A percentile compares a stretch with the other conserved stretches of the same genome.
Evolutionary conservation across 1,140 invertebrate genomes (phyloP).

Genomic region (Zaprionus davidi): DNA sequence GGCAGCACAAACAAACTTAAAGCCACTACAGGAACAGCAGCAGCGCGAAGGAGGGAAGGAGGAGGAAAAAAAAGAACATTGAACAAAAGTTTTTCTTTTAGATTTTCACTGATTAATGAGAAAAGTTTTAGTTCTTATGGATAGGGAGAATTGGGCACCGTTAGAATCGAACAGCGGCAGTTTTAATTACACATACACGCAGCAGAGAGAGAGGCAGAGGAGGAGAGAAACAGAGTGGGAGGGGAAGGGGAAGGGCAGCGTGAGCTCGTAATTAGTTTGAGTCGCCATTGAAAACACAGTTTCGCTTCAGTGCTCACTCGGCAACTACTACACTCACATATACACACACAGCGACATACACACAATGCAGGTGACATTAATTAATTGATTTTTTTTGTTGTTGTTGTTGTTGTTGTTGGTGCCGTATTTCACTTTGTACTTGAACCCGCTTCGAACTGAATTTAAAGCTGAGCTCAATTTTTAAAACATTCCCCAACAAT

Average conservation of each 20-base stretch:
- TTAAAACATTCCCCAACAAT: constrained; percentile 15
- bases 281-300: constrained; percentile 63
- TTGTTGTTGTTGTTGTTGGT: constrained; percentile 29
- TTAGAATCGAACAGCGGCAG: constrained; percentile 64
- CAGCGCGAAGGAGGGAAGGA: constrained; percentile 6
- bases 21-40: constrained; percentile 38
- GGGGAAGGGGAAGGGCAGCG: not conserved
- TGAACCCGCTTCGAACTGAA: not conserved
- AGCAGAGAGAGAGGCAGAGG: not conserved
- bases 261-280: constrained; percentile 67
- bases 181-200: constrained; percentile 77
- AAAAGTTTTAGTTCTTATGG: constrained; percentile 74
- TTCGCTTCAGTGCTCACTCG: constrained; percentile 55
- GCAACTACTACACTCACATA: constrained; percentile 3
- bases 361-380: constrained; percentile 74
- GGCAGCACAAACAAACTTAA: constrained; percentile 69
- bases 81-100: constrained; percentile 83
- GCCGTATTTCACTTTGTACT: constrained; percentile 5
- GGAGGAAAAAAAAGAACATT: constrained; percentile 27
- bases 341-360: constrained; percentile 16
- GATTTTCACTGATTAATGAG: constrained; percentile 83
- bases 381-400: constrained; percentile 75
- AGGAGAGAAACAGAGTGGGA: too few relatives aligned
- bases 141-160: constrained; percentile 50
- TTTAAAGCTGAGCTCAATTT: constrained; percentile 39